phyloP scores from a whole-genome alignment of 2,888 invertebrate species.

The Halictus ligatus region DNA sequence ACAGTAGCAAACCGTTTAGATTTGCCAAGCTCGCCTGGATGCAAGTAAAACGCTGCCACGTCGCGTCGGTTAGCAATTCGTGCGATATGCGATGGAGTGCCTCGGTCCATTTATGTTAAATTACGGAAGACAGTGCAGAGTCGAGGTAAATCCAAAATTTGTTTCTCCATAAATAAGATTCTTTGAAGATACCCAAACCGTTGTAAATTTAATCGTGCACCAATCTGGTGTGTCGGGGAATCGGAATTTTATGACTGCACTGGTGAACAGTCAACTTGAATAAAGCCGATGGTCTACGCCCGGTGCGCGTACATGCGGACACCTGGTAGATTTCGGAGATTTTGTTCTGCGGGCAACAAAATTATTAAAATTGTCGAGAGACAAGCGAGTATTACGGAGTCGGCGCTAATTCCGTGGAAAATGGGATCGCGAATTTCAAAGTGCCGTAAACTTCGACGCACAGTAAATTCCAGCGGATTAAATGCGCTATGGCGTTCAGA shows the following conservation, averaged over 20 bases:
- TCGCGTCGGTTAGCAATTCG: not conserved
- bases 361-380: constrained; percentile 14
- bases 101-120: constrained; percentile 38
- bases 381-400: constrained; percentile 8
- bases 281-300: not conserved
- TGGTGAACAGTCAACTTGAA: not conserved
- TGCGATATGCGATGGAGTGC: not conserved
- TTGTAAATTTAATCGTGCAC: no score
- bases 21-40: constrained; percentile 41
- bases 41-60: constrained; percentile 12
- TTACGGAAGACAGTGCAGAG: constrained; percentile 20
- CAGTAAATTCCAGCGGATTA: constrained; percentile 56
- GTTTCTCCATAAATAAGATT: no score
- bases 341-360: not conserved
- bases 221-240: not conserved
- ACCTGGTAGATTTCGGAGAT: not conserved
- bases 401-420: constrained; percentile 55
- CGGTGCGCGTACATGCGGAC: not conserved
- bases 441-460: constrained; percentile 50
- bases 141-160: no score
- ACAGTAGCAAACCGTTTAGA: constrained; percentile 37
- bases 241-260: not conserved
- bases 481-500: constrained; percentile 43
- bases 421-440: constrained; percentile 46
- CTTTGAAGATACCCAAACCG: no score